A percentile compares a stretch with the other conserved stretches of the same genome.
Evolutionary conservation across 2,797 vertebrate genomes (phyloP).

Genomic region (Pyrocephalus nanus): DNA sequence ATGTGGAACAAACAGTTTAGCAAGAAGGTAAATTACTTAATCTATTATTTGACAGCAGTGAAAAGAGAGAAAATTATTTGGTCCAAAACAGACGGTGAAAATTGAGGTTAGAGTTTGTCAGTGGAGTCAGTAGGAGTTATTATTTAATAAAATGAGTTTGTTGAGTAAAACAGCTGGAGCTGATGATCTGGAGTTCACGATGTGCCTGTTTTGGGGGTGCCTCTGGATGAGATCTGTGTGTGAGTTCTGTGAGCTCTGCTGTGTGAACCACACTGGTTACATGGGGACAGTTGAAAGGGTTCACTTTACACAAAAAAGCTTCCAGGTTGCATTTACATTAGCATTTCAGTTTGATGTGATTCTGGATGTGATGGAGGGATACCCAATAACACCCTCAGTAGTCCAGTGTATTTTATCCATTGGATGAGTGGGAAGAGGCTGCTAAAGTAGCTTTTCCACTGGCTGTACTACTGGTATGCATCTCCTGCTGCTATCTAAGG

Average conservation of each 20-base stretch:
- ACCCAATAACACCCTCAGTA: too few relatives aligned
- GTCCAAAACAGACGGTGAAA: not conserved
- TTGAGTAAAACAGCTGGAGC: not conserved
- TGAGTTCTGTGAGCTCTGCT: not conserved
- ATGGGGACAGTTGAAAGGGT: not conserved
- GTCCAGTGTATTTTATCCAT: not conserved
- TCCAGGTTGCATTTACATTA: not conserved
- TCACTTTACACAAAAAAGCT: not conserved
- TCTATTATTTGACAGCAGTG: not conserved
- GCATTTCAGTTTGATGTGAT: not conserved
- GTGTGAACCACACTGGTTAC: not conserved
- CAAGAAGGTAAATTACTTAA: not conserved
- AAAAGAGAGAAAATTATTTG: not conserved
- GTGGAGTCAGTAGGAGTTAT: not conserved
- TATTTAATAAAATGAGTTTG: not conserved
- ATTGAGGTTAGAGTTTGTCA: not conserved
- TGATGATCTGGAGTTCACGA: not conserved
- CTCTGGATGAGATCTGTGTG: not conserved
- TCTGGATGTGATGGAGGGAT: not conserved
- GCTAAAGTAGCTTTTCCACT: not conserved
- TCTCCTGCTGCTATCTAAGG: not conserved
- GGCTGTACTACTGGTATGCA: not conserved
- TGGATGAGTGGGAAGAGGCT: not conserved
- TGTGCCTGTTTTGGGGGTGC: fast-evolving
- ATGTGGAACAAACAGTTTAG: not conserved